phyloP scores from a whole-genome alignment of 2,888 invertebrate genomes.

The Lydus trimaculatus region DNA sequence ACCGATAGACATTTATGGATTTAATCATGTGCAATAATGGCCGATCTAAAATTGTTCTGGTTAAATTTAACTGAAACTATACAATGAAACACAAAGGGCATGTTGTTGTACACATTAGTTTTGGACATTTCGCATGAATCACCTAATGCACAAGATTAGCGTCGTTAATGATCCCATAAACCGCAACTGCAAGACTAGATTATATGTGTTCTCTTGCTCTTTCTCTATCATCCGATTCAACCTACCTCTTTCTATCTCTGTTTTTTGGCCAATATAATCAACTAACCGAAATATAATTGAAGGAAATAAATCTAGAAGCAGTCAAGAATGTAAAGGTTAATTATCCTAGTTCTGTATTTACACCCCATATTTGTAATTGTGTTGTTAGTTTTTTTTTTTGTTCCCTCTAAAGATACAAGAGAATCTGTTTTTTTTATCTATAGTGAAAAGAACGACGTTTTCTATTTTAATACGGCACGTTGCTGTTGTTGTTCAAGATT shows the following conservation, averaged over 20 bases:
- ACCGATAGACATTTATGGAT: not conserved
- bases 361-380: not conserved
- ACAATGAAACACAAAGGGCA: conserved; percentile 22
- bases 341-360: not conserved
- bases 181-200: not conserved
- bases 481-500: not conserved
- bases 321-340: not conserved
- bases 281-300: not conserved
- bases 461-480: not conserved
- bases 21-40: no score
- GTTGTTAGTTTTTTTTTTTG: not conserved
- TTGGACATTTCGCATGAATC: conserved; percentile 28
- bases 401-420: not conserved
- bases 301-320: not conserved
- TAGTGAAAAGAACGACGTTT: not conserved
- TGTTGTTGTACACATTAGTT: conserved; percentile 20
- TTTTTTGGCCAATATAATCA: not conserved
- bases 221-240: no score
- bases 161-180: conserved; percentile 3
- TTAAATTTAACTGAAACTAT: conserved; percentile 18
- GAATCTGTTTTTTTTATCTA: not conserved
- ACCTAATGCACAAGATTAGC: conserved; percentile 8
- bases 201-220: not conserved
- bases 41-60: not conserved
- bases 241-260: not conserved